Conservation (phyloP, 2,888 invertebrate species). For the Amorpha juglandis region DNA sequence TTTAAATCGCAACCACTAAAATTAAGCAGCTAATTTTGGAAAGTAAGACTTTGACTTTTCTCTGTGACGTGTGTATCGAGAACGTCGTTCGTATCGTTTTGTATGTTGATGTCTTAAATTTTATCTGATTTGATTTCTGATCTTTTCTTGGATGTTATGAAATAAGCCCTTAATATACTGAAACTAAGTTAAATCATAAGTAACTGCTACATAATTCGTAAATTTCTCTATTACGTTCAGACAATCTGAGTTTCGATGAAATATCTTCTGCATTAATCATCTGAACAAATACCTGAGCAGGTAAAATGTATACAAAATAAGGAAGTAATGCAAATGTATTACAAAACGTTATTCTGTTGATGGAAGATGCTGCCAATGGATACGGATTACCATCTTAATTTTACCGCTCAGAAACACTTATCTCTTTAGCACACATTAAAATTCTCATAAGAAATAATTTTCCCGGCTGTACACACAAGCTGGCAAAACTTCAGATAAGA, state of each 20-base stretch:
- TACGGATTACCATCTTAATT: slow-evolving; percentile 17
- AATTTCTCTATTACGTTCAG: neutral
- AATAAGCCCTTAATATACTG: no score
- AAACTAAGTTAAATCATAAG: no score
- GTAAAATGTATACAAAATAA: neutral
- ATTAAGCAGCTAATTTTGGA: no score
- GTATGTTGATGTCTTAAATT: no score
- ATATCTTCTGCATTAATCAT: neutral
- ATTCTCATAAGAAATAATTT: slow-evolving; percentile 26
- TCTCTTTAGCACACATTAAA: slow-evolving; percentile 16
- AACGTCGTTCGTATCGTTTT: no score
- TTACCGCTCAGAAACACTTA: slow-evolving; percentile 24
- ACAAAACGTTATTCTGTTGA: slow-evolving; percentile 11
- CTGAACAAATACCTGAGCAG: neutral
- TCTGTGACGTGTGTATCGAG: no score
- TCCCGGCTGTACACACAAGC: slow-evolving; percentile 41
- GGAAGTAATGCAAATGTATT: slow-evolving; percentile 6
- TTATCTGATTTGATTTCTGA: no score
- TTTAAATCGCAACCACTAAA: no score
- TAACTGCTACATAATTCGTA: neutral
- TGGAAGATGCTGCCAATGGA: slow-evolving; percentile 22
- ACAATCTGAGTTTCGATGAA: neutral
- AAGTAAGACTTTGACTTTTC: no score
- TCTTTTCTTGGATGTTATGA: no score
- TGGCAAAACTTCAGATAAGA: slow-evolving; percentile 61